Conservation (phyloP, 2,113 vertebrate genomes). For the Ondatra zibethicus region DNA sequence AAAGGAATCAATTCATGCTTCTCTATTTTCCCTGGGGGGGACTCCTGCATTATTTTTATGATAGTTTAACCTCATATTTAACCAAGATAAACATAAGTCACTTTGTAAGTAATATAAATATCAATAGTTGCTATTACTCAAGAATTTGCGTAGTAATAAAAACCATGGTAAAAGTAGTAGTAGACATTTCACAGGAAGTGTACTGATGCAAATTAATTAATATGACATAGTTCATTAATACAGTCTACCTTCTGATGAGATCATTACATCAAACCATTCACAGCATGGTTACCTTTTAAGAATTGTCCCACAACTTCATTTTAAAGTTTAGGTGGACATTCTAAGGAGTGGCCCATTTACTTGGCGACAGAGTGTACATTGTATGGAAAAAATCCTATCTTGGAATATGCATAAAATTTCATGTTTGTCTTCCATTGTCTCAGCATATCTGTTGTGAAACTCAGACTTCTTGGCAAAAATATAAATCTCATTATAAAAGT, state of each 20-base stretch:
- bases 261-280: neutral
- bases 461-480: constrained; percentile 65
- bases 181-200: neutral
- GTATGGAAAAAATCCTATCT: constrained; percentile 47
- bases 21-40: neutral
- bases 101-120: neutral
- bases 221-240: neutral
- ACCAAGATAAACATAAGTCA: neutral
- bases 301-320: neutral
- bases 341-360: constrained; percentile 19
- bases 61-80: constrained; percentile 38
- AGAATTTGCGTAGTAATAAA: neutral
- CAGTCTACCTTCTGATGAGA: neutral
- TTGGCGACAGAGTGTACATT: constrained; percentile 44
- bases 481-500: constrained; percentile 69
- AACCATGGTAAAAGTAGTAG: neutral
- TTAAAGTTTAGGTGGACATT: constrained; percentile 54
- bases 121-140: neutral
- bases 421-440: constrained; percentile 68
- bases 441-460: constrained; percentile 63
- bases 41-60: neutral
- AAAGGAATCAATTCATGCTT: neutral
- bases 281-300: neutral
- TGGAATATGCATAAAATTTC: constrained; percentile 46
- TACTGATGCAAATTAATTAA: neutral